phyloP scores from a whole-genome alignment of 1,140 invertebrate genomes.

The Prorops nasuta region DNA sequence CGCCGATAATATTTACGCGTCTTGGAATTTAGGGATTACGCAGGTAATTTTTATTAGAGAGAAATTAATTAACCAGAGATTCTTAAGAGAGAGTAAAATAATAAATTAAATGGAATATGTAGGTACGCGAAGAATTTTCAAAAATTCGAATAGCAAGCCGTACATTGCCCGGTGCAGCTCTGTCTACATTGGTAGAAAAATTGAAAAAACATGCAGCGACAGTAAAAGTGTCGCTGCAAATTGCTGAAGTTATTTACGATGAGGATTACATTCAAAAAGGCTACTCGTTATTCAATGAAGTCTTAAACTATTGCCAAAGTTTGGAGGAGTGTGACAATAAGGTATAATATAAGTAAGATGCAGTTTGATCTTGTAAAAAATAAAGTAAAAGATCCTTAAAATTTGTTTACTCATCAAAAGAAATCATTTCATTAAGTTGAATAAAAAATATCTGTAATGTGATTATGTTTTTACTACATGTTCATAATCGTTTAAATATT shows the following conservation, averaged over 20 bases:
- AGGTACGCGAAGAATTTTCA: conserved; percentile 31
- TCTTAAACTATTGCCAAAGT: conserved; percentile 20
- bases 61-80: too few relatives aligned
- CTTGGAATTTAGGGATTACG: conserved; percentile 26
- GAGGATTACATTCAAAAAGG: conserved; percentile 24
- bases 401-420: background rate
- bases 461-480: too few relatives aligned
- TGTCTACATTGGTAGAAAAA: conserved; percentile 29
- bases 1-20: conserved; percentile 23
- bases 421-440: too few relatives aligned
- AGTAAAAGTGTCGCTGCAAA: conserved; percentile 24
- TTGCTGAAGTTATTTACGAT: conserved; percentile 17
- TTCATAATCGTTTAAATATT: too few relatives aligned
- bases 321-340: conserved; percentile 34
- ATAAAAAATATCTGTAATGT: too few relatives aligned
- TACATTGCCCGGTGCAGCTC: conserved; percentile 26
- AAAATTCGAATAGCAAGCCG: conserved; percentile 32
- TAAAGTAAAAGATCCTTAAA: background rate
- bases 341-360: conserved; percentile 14
- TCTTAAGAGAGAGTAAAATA: background rate
- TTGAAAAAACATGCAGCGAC: conserved; percentile 28
- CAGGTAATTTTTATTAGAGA: conserved; percentile 23
- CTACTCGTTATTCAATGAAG: conserved; percentile 26
- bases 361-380: too few relatives aligned
- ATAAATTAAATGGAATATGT: too few relatives aligned